phyloP scores from a whole-genome alignment of 2,797 vertebrate species.

The Gephyroberyx darwinii region DNA sequence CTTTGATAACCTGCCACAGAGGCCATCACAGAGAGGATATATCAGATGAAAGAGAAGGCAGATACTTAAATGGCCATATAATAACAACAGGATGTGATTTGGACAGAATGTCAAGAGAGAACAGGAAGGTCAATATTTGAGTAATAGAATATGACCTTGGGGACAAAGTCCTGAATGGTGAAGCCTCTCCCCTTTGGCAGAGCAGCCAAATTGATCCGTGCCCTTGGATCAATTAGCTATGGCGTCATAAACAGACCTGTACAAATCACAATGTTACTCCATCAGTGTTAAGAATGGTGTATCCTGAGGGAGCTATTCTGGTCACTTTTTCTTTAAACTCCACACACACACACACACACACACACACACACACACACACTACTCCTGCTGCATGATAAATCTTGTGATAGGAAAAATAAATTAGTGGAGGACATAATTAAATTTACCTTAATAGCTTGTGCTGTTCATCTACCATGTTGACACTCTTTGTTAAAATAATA shows the following conservation, averaged over 20 bases:
- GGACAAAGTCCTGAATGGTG: conserved; percentile 59
- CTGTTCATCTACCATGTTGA: conserved; percentile 62
- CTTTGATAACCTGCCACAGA: conserved; percentile 47
- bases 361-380: conserved; percentile 15
- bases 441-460: conserved; percentile 62
- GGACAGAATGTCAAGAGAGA: conserved; percentile 61
- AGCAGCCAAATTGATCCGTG: conserved; percentile 67
- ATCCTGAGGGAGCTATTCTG: neutral
- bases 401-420: conserved; percentile 62
- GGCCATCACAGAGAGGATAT: conserved; percentile 50
- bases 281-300: too few species aligned
- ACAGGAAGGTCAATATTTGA: conserved; percentile 73
- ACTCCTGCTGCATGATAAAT: conserved; percentile 58
- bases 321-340: conserved; percentile 20
- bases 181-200: conserved; percentile 60
- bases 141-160: conserved; percentile 75
- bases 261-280: neutral
- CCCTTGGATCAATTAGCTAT: conserved; percentile 72
- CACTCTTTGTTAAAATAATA: conserved; percentile 55
- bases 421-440: conserved; percentile 62
- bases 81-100: conserved; percentile 75
- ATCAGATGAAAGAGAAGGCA: conserved; percentile 60
- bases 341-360: neutral
- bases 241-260: conserved; percentile 65
- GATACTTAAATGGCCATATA: conserved; percentile 52